Base-by-base conservation (phyloP, 2,113 vertebrate species). In the Coracopsis vasa region DNA sequence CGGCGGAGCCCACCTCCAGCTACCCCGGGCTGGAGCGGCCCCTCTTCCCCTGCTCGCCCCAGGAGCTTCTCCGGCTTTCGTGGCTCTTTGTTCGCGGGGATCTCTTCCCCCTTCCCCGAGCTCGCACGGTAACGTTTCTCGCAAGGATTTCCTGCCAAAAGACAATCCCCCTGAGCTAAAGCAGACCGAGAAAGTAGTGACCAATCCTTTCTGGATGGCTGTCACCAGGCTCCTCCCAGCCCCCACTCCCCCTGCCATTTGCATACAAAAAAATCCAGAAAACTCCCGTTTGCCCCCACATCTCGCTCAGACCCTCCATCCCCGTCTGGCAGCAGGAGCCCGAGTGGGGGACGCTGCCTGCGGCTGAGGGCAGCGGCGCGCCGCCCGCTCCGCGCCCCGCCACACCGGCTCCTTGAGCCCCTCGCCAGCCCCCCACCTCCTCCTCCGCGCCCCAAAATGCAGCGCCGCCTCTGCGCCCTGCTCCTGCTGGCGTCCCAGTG, bases 181-280 rank as follows among this genome's bases (percentile, higher is more conserved):
- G 80, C 91, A 95, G 91, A 84, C 91, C 81, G 16, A 79, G 94
- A 91, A 93, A 94, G 95, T 64, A 93, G 94, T 90, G 98, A 97
- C 98, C 98, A 97, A 95, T 97, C 98, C 97, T 96, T 87, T 96
- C 94, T 97, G 86, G 95, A 96, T 97, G 91, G 92, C 91, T 93
- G 95, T 80, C 88, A 89, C 35, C 41, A 92, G 97, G 97, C 98
- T 97, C 98, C 98, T 97, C 98, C 98, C 98, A 94, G 90, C 91
- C 77, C 92, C 85, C 90, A 95, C 96, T 95, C 95, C 95, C 97
- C 69, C 88, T 92, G 53, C 60, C 13, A 98, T 98, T 98, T 98
- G 98, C 98, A 98, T 98, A 88, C 96, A 97, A 97, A 97, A 96
- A 98, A 97, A 93, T 96, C 96, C 73, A 87, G 97, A 84, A 96